These are phyloP conservation scores for Hirtodrosophila histrioides DNA, from an alignment of 2,888 invertebrate species.

Conservation along the genomic window DNA sequence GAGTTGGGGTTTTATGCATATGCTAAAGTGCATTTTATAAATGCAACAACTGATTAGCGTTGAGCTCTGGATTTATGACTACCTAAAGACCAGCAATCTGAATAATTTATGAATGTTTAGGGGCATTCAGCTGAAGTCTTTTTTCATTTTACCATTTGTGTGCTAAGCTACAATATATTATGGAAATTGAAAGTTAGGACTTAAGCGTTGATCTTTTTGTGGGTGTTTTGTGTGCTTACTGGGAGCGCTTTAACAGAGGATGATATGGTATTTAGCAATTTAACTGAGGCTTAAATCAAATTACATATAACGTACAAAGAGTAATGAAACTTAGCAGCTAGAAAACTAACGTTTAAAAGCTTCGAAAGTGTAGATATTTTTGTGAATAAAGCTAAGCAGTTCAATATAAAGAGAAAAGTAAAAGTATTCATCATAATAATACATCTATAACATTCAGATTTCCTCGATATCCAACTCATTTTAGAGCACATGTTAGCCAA, in stretches of 20 bases:
- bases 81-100: constrained; percentile 21
- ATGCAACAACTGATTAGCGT: constrained; percentile 69
- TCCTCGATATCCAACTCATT: too few species aligned
- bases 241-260: constrained; percentile 1
- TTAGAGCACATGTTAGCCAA: too few species aligned
- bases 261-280: too few species aligned
- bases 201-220: constrained; percentile 9
- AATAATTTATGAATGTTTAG: constrained; percentile 63
- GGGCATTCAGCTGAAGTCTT: constrained; percentile 13
- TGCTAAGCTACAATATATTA: constrained; percentile 1
- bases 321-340: too few species aligned
- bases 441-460: too few species aligned
- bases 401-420: too few species aligned
- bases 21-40: constrained; percentile 58
- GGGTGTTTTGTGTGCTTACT: constrained; percentile 18
- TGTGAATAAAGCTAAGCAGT: too few species aligned
- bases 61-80: constrained; percentile 64
- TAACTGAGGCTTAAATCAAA: too few species aligned
- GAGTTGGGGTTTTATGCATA: constrained; percentile 23
- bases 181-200: constrained; percentile 41
- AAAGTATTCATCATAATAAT: too few species aligned
- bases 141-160: background rate
- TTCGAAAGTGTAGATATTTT: too few species aligned
- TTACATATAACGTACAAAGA: too few species aligned
- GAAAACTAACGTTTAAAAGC: too few species aligned